phyloP scores from a whole-genome alignment of 2,888 invertebrate species.

The Drosophila cracens region DNA sequence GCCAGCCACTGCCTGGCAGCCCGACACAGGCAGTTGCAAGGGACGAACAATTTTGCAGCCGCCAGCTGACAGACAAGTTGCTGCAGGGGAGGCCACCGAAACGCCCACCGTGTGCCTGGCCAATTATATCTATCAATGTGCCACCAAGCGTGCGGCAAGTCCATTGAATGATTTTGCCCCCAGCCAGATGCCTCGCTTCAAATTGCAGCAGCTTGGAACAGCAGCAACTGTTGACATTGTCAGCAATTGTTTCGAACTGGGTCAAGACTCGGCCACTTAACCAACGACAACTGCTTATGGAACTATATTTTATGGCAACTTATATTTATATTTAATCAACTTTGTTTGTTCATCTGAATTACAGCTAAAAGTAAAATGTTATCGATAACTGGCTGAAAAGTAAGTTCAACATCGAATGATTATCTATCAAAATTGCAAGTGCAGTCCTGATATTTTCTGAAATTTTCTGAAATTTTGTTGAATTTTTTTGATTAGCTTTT shows the following conservation, averaged over 20 bases:
- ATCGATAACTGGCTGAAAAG: background rate
- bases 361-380: background rate
- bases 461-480: background rate
- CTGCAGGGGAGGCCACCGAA: constrained; percentile 3
- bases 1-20: constrained; percentile 12
- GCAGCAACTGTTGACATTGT: constrained; percentile 30
- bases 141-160: constrained; percentile 35
- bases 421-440: background rate
- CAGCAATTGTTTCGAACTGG: constrained; percentile 8
- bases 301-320: constrained; percentile 9
- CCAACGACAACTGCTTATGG: background rate
- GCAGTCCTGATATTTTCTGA: background rate
- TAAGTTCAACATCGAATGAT: background rate
- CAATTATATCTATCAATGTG: constrained; percentile 61
- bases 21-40: constrained; percentile 40
- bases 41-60: constrained; percentile 28
- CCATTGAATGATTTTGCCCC: constrained; percentile 24
- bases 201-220: background rate
- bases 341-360: background rate
- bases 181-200: background rate
- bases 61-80: constrained; percentile 32
- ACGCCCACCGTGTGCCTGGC: constrained; percentile 31
- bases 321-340: constrained; percentile 7
- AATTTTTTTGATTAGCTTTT: background rate
- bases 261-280: background rate